phyloP scores from a whole-genome alignment of 2,888 invertebrate species.

The Leucania comma region DNA sequence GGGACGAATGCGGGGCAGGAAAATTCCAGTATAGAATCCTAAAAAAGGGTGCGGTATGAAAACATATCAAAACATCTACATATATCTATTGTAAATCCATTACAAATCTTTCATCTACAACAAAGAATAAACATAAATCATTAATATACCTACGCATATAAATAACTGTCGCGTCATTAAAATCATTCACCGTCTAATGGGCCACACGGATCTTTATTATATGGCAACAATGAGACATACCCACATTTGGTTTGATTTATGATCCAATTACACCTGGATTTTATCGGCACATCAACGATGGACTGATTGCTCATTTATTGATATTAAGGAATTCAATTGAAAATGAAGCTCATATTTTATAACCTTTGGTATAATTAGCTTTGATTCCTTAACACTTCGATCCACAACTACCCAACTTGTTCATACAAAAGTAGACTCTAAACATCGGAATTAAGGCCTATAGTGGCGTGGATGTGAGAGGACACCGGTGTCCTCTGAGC shows the following conservation, averaged over 20 bases:
- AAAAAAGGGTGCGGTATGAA: too few species aligned
- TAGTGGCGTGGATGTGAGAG: too few species aligned
- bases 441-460: too few species aligned
- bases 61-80: too few species aligned
- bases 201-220: constrained; percentile 18
- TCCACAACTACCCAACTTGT: too few species aligned
- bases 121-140: constrained; percentile 17
- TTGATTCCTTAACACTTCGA: too few species aligned
- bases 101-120: neutral
- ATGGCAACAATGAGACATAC: constrained; percentile 4
- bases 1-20: too few species aligned
- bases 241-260: constrained; percentile 25
- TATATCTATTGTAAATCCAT: neutral
- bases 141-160: constrained; percentile 14
- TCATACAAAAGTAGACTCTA: too few species aligned
- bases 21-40: too few species aligned
- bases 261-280: constrained; percentile 9
- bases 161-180: constrained; percentile 42
- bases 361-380: neutral
- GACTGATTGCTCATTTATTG: neutral
- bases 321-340: neutral
- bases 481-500: too few species aligned
- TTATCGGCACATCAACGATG: neutral
- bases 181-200: constrained; percentile 43
- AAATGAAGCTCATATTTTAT: neutral